Base-by-base conservation (phyloP, 2,797 vertebrate genomes). In the Acomys russatus region DNA sequence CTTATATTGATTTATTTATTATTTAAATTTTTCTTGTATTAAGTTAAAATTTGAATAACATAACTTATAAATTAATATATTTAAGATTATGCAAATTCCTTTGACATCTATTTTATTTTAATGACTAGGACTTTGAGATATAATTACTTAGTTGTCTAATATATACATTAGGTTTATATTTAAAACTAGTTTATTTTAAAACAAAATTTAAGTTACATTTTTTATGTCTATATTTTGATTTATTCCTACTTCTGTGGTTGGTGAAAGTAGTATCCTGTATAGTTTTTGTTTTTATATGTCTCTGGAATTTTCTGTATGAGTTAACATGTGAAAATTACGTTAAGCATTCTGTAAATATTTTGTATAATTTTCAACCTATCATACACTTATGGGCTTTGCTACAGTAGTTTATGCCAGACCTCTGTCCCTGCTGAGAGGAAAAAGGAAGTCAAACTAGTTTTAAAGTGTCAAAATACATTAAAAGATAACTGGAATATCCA, bases 401-500 rank as follows among this genome's bases (percentile, higher is more conserved):
- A 63, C 1, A 88, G 6, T 64, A 85, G 61, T 56, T 71, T 94
- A 11, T 20, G 82, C 4, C 6, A 82, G 22, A 44, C 8, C 9
- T 74, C 35, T 94, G n/a, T 6, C 70, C 25, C 3, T 80, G 17
- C 0, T 80, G 44, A 78, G 49, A 93, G 86, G 9, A 94, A 96
- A 92, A 11, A 73, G 33, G 88, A 92, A 76, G 49, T 92, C 11
- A 90, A 64, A 66, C 25, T 85, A 33, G 49, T 94, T 77, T 71
- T 35, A 76, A 90, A 0, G 1, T 88, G 15, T 33, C 38, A 61
- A n/a, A 22, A 84, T 49, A 80, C 5, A 92, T 93, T 88, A 38
- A 88, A 64, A 88, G 44, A 51, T 6, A 23, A 91, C 80, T 70
- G 73, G 12, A 94, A 76, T 2, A 8, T 73, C 30, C 4, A 1